These are phyloP conservation scores for Lucilia sericata DNA, from an alignment of 1,140 invertebrate species.

Conservation along the genomic window DNA sequence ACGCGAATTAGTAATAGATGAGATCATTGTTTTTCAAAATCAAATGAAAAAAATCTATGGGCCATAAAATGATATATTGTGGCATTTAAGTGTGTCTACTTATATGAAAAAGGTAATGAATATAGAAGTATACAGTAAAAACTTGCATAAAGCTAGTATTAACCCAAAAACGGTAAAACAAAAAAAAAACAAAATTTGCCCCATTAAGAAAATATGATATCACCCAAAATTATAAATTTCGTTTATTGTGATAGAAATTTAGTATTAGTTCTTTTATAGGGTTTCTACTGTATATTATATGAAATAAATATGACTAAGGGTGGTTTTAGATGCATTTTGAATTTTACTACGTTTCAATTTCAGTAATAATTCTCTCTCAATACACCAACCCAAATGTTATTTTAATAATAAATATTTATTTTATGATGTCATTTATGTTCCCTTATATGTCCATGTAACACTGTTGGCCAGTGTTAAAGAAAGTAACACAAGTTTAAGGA, in stretches of 20 bases:
- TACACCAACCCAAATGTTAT: neutral
- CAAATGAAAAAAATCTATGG: neutral
- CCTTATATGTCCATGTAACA: neutral
- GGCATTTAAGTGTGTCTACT: neutral
- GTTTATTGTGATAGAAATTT: too few species aligned
- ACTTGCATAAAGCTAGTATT: too few species aligned
- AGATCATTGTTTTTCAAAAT: neutral
- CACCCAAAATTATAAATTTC: too few species aligned
- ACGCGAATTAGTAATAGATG: conserved; percentile 9
- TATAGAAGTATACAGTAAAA: too few species aligned
- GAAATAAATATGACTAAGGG: neutral
- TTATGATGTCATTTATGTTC: neutral
- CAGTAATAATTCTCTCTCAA: neutral
- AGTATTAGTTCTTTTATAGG: too few species aligned
- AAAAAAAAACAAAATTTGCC: too few species aligned
- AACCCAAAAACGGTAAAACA: too few species aligned
- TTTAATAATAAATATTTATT: neutral
- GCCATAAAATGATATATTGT: neutral
- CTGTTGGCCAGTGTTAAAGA: neutral
- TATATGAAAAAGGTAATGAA: neutral
- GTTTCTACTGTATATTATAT: neutral
- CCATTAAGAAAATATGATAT: too few species aligned
- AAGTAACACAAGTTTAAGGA: neutral
- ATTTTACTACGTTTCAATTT: neutral
- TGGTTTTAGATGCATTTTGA: neutral